Evolutionary conservation across 35 echinoderm and acorn worm species (phyloP).

Genomic region (Strongylocentrotus purpuratus): DNA sequence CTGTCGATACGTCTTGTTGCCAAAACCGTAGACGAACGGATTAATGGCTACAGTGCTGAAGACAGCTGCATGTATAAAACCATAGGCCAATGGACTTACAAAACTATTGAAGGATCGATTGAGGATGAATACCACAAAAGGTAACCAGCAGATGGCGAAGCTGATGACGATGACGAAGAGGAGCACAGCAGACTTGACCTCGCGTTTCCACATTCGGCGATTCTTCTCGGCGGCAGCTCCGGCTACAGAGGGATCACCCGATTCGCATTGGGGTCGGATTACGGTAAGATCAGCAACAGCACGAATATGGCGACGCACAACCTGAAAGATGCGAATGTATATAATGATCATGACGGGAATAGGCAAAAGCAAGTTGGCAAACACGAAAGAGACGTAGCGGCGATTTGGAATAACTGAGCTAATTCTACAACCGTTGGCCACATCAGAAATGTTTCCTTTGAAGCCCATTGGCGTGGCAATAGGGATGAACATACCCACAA

Average conservation of each 20-base stretch:
- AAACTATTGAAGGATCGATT: background rate
- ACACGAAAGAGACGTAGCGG: constrained; percentile 25
- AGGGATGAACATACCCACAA: background rate
- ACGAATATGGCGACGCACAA: constrained; percentile 63
- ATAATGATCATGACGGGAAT: constrained; percentile 59
- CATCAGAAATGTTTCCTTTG: background rate
- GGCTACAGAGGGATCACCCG: background rate
- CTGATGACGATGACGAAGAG: constrained; percentile 39
- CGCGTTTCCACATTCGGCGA: background rate
- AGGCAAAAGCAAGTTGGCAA: constrained; percentile 55
- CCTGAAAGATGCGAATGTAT: constrained; percentile 53
- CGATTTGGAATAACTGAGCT: background rate
- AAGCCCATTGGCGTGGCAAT: background rate
- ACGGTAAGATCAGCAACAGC: constrained; percentile 29
- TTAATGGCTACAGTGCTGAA: background rate
- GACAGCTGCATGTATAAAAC: background rate
- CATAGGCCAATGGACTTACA: background rate
- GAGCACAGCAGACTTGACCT: constrained; percentile 35
- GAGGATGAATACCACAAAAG: constrained; percentile 30
- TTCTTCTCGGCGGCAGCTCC: background rate
- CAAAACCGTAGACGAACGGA: constrained; percentile 45
- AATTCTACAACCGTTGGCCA: background rate
- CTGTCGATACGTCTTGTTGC: constrained; percentile 27
- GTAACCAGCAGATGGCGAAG: constrained; percentile 40
- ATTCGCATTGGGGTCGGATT: background rate